Evolutionary conservation across 1,140 invertebrate genomes (phyloP), one percentile per base, ranked within the genome.

Genomic region (Eupristina koningsbergeri): DNA sequence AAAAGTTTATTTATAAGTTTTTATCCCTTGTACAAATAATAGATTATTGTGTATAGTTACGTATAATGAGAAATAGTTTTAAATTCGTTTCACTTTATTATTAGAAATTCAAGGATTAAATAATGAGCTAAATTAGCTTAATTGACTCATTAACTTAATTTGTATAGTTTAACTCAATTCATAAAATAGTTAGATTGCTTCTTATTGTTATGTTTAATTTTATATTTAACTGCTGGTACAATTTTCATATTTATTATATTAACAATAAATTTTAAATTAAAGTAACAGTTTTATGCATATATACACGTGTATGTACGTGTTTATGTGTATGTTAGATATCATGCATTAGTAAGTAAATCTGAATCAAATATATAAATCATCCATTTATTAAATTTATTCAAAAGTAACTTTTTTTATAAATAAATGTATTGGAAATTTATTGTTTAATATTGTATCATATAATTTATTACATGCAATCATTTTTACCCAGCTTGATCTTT

Each of bases 401-500:
- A n/a, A n/a, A n/a, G 17, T 36, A 67, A 19, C 3, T 71, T 71
- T 9, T 53, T 29, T 29, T 26, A 2, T 45, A 29, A 47, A 79
- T 45, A 80, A 81, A 58, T 82, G 69, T 81, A 73, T 47, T 84
- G 74, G 76, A 61, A 41, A 63, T 47, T 63, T n/a, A 39, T 71
- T 75, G 50, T 74, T n/a, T n/a, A n/a, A n/a, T n/a, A n/a, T n/a
- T n/a, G n/a, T n/a, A n/a, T n/a, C n/a, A n/a, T n/a, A n/a, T n/a
- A n/a, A n/a, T n/a, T 74, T 76, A 79, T 74, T 84, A 84, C 79
- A 77, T 84, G 84, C 58, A 77, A 85, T 81, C 50, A 80, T 76
- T 79, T 7, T 84, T 76, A 63, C 73, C 86, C 86, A 86, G 86
- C 87, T 90, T 89, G 89, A 83, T 89, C 87, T 86, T 89, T 88